Evolutionary conservation across 2,113 vertebrate genomes (phyloP).

Genomic region (Emydocephalus ijimae): DNA sequence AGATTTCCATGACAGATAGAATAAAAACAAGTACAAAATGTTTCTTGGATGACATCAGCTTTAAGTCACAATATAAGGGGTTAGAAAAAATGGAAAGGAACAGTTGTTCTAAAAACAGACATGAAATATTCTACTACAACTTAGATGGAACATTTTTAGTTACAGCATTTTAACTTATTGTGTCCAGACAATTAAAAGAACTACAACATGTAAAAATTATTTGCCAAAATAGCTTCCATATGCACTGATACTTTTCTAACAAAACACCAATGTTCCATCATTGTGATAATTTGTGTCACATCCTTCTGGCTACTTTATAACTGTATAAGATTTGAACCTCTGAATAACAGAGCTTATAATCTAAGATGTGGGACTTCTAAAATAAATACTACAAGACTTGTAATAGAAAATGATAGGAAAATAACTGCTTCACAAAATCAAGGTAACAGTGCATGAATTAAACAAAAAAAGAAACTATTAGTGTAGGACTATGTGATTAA

Average conservation of each 20-base stretch:
- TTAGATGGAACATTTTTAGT: background rate
- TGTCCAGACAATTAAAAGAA: background rate
- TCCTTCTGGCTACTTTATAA: conserved; percentile 13
- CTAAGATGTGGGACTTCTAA: conserved; percentile 59
- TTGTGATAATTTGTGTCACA: background rate
- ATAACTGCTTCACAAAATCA: conserved; percentile 68
- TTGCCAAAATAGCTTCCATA: conserved; percentile 27
- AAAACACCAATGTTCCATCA: background rate
- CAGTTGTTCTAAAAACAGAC: conserved; percentile 21
- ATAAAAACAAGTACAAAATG: background rate
- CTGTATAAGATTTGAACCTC: conserved; percentile 33
- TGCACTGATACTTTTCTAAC: conserved; percentile 12
- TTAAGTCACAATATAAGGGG: background rate
- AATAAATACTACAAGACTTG: conserved; percentile 55
- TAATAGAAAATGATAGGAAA: conserved; percentile 56
- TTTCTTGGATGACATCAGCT: background rate
- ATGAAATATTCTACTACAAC: background rate
- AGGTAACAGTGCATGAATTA: conserved; percentile 80
- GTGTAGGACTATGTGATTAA: conserved; percentile 76
- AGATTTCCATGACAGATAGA: background rate
- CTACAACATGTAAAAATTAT: background rate
- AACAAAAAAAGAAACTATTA: conserved; percentile 75
- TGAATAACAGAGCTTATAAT: conserved; percentile 45
- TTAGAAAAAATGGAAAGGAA: background rate
- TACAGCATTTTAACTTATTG: background rate